A percentile compares a stretch with the other conserved stretches of the same genome.
phyloP scores from a whole-genome alignment of 2,888 invertebrate species.

The Polymixis lichenea region DNA sequence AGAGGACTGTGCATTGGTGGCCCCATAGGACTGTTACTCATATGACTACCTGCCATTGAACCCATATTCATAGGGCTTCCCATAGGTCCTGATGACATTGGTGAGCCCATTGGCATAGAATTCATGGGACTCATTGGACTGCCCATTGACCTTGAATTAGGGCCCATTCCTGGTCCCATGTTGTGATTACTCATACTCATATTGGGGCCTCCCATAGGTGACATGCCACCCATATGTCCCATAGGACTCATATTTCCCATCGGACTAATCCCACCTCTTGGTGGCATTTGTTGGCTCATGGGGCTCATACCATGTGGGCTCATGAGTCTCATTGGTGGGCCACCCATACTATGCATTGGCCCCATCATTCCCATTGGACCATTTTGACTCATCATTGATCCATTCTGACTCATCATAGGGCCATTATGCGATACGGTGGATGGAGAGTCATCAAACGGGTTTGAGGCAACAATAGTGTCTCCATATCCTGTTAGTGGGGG shows the following conservation, averaged over 20 bases:
- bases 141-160: constrained; percentile 91
- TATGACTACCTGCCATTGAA: constrained; percentile 91
- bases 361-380: constrained; percentile 92
- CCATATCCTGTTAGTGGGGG: constrained; percentile 97
- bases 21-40: constrained; percentile 94
- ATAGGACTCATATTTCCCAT: constrained; percentile 94
- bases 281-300: constrained; percentile 92
- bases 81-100: constrained; percentile 93
- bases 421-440: constrained; percentile 91
- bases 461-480: constrained; percentile 98
- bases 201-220: constrained; percentile 93
- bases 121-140: constrained; percentile 95
- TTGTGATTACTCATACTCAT: constrained; percentile 92
- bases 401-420: constrained; percentile 92
- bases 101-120: constrained; percentile 93
- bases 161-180: constrained; percentile 91
- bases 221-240: constrained; percentile 92
- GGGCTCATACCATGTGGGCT: constrained; percentile 92
- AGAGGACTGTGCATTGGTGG: constrained; percentile 94
- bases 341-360: constrained; percentile 91
- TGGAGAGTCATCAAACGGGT: constrained; percentile 98
- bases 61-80: constrained; percentile 94
- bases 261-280: constrained; percentile 92
- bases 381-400: constrained; percentile 93
- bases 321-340: constrained; percentile 92